phyloP scores from a whole-genome alignment of 2,888 invertebrate species.

The Trachelus stipa region DNA sequence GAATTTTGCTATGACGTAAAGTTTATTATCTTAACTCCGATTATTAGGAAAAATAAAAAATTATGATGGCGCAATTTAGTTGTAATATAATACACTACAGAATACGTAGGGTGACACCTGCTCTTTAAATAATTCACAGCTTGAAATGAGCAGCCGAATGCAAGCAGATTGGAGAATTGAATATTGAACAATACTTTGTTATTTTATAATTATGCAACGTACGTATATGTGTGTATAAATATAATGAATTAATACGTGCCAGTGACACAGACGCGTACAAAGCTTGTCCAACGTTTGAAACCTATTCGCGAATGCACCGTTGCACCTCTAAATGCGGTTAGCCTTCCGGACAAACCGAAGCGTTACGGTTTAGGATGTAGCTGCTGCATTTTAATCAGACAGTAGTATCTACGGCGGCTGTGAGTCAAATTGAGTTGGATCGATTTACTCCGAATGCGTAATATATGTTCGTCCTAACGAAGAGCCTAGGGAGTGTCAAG shows the following conservation, averaged over 20 bases:
- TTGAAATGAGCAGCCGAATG: not conserved
- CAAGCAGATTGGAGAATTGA: not conserved
- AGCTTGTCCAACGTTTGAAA: not conserved
- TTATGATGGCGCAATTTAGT: not conserved
- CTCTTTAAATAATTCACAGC: not conserved
- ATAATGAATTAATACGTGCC: not conserved
- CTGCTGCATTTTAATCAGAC: not conserved
- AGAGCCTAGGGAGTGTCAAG: not conserved
- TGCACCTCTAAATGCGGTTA: not conserved
- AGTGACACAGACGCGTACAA: not conserved
- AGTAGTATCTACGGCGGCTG: not conserved
- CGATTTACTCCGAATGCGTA: not conserved
- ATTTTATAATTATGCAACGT: not conserved
- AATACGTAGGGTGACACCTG: too few species aligned
- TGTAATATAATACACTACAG: too few species aligned
- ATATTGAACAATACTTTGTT: not conserved
- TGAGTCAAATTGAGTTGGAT: not conserved
- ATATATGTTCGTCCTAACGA: not conserved
- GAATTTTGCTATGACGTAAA: not conserved
- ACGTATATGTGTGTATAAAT: not conserved
- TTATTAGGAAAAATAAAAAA: not conserved
- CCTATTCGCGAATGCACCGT: not conserved
- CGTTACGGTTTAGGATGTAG: not conserved
- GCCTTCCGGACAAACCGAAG: not conserved
- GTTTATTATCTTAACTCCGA: not conserved